Percentiles rank a stretch among this genome's conserved stretches.
Evolutionary conservation across 2,888 invertebrate genomes (phyloP).

Genomic region (Idaea dimidiata): DNA sequence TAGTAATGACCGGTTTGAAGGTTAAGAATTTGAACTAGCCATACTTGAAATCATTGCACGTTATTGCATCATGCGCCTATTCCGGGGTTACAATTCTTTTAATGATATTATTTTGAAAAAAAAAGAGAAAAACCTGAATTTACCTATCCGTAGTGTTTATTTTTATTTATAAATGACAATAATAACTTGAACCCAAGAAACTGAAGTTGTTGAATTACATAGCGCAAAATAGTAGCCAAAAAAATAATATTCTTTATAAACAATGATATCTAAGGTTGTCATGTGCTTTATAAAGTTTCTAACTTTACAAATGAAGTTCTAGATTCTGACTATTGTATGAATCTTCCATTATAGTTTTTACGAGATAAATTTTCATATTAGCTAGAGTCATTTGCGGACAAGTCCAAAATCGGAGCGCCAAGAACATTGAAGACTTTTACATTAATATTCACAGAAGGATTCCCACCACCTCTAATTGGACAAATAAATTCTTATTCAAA

Average conservation of each 20-base stretch:
- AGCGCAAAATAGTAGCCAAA: no score
- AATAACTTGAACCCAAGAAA: no score
- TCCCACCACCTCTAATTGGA: slow-evolving; percentile 3
- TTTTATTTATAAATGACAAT: not conserved
- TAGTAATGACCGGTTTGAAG: not conserved
- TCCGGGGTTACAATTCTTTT: not conserved
- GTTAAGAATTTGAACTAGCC: not conserved
- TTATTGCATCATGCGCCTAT: not conserved
- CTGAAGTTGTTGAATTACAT: no score
- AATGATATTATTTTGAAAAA: not conserved
- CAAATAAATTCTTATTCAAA: slow-evolving; percentile 4
- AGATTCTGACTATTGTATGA: no score
- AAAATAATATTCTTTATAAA: no score
- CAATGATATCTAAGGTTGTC: no score
- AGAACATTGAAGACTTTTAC: not conserved
- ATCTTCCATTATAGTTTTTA: no score
- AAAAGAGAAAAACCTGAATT: not conserved
- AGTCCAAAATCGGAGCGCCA: not conserved
- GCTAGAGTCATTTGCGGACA: not conserved
- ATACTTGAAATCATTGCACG: not conserved
- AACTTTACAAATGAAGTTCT: no score
- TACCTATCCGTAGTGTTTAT: not conserved
- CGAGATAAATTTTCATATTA: not conserved
- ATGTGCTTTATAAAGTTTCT: no score
- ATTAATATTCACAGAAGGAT: not conserved